These are phyloP conservation scores for Chelonia mydas DNA, from an alignment of 2,797 vertebrate species.

Conservation along the genomic window DNA sequence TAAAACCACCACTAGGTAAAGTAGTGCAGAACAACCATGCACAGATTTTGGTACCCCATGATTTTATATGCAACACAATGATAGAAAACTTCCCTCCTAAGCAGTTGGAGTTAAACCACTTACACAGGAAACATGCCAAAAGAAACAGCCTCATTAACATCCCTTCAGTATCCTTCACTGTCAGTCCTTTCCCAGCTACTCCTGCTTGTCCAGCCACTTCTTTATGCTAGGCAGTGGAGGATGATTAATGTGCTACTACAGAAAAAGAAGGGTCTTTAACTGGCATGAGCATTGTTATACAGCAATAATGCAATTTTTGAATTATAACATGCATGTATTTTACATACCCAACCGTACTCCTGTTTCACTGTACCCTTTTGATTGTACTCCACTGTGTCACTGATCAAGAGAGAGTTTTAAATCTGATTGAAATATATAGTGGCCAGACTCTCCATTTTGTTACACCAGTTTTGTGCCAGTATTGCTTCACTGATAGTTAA, in stretches of 20 bases:
- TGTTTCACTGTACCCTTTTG: constrained; percentile 15
- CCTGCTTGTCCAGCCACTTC: neutral
- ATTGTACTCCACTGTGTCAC: neutral
- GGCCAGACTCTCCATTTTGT: neutral
- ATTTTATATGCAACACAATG: constrained; percentile 1
- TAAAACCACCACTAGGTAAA: neutral
- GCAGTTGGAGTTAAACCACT: constrained; percentile 22
- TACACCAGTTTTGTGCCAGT: neutral
- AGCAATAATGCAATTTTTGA: constrained; percentile 42
- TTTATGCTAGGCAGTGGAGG: constrained; percentile 34
- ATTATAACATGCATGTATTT: neutral
- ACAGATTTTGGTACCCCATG: neutral
- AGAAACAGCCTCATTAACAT: constrained; percentile 4
- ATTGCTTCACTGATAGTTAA: neutral
- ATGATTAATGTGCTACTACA: constrained; percentile 14
- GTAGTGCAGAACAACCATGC: neutral
- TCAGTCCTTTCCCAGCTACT: neutral
- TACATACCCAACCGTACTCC: neutral
- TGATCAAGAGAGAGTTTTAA: neutral
- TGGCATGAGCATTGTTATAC: neutral
- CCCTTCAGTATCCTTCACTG: neutral
- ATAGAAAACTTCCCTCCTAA: neutral
- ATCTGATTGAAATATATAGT: neutral
- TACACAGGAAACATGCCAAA: neutral
- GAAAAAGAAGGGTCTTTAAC: constrained; percentile 27